These are phyloP conservation scores for Cephalopterus ornatus DNA, from an alignment of 2,113 vertebrate species.

Conservation along the genomic window DNA sequence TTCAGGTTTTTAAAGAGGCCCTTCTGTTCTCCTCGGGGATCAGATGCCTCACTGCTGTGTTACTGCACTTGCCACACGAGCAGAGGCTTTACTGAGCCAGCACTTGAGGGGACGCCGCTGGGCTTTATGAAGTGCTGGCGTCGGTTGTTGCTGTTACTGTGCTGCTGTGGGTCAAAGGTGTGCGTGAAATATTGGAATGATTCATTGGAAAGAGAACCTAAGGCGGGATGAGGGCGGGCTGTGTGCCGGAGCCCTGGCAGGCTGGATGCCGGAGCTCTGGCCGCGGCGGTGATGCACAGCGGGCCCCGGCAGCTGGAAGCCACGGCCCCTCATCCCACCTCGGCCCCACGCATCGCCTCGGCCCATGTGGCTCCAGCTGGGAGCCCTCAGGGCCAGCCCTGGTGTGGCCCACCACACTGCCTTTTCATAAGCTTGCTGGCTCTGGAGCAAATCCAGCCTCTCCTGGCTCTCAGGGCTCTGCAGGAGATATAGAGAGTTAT, in stretches of 20 bases:
- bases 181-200: not conserved
- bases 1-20: not conserved
- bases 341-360: fast-evolving
- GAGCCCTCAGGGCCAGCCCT: not conserved
- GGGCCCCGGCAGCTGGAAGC: not conserved
- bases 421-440: not conserved
- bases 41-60: not conserved
- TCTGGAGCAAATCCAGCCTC: not conserved
- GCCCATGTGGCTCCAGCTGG: fast-evolving
- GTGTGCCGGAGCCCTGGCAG: not conserved
- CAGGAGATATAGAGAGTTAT: not conserved
- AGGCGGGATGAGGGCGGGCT: not conserved
- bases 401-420: fast-evolving
- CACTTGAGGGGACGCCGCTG: not conserved
- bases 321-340: fast-evolving
- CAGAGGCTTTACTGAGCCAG: not conserved
- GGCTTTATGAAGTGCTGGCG: not conserved
- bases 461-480: not conserved
- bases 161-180: not conserved
- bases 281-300: no score
- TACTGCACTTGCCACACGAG: fast-evolving
- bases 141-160: not conserved
- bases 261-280: no score
- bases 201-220: not conserved
- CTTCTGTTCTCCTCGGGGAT: not conserved